Evolutionary conservation across 1,140 invertebrate genomes (phyloP), one percentile per base, ranked within the genome.

Genomic region (Melipona quadrifasciata): DNA sequence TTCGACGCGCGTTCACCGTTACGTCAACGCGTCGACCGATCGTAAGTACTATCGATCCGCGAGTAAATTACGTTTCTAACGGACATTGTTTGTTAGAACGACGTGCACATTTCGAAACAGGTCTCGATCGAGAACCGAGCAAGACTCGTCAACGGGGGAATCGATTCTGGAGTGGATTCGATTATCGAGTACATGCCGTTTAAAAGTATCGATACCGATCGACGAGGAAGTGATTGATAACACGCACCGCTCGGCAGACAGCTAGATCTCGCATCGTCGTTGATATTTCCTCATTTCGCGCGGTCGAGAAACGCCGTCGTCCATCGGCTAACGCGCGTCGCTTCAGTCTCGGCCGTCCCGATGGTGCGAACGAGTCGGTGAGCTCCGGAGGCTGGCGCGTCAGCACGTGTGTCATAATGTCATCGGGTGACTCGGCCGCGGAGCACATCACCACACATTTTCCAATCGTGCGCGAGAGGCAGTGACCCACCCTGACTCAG

Each of bases 401-500:
- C 10, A 51, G 78, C 68, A 84, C 77, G 10, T 31, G 57, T 84
- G 68, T 17, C 85, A 86, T 79, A 76, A 83, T 86, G 74, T 83
- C 76, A 67, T 70, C 80, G 64, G 89, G 70, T 67, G 70, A 61
- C 51, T 70, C 55, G 24, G 14, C n/a, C 68, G 68, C 74, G 81
- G 70, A 78, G 47, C 68, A 27, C n/a, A 65, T 21, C 67, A 78
- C 65, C 72, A 72, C 80, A 85, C 73, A 71, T 55, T 85, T 68
- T 31, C 55, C 71, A 74, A 58, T 71, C 53, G 64, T 67, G 76
- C 47, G 55, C 79, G 58, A 76, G 39, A 77, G 57, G 58, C 79
- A 90, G 82, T 90, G 88, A 90, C 82, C 78, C 80, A 80, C 57
- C 70, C 74, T 61, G 47, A 73, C 55, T 5, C 34, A 47, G 80